phyloP scores from a whole-genome alignment of 1,140 invertebrate species.

The Nautilus pompilius region DNA sequence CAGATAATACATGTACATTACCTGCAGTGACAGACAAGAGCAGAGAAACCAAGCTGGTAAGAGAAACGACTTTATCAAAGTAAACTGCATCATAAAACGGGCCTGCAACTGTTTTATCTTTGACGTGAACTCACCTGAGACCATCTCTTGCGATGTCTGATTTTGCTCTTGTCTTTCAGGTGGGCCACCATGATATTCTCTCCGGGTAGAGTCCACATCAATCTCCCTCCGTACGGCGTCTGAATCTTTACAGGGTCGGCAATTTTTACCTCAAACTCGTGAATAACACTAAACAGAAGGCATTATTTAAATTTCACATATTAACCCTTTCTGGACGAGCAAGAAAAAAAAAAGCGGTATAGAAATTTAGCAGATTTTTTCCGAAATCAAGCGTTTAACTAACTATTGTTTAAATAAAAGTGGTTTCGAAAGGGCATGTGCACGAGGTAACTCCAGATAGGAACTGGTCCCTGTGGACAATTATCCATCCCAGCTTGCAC shows the following conservation, averaged over 20 bases:
- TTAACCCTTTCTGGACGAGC: background rate
- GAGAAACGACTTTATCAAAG: background rate
- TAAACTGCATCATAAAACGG: background rate
- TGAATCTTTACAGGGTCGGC: slow-evolving; percentile 86
- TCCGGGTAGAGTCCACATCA: slow-evolving; percentile 92
- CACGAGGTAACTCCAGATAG: no score
- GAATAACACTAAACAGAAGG: background rate
- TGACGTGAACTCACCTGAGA: slow-evolving; percentile 38
- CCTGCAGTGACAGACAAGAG: no score
- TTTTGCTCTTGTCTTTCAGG: slow-evolving; percentile 94
- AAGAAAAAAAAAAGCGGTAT: background rate
- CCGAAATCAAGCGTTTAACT: background rate
- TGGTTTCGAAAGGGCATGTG: no score
- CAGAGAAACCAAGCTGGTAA: slow-evolving; percentile 1
- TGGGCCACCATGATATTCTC: slow-evolving; percentile 97
- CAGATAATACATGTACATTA: slow-evolving; percentile 68
- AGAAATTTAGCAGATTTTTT: no score
- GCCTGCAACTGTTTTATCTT: no score
- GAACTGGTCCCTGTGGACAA: background rate
- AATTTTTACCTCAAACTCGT: slow-evolving; percentile 58
- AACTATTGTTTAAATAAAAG: no score
- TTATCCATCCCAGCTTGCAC: background rate
- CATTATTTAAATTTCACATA: background rate
- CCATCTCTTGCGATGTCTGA: slow-evolving; percentile 76
- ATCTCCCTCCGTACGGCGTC: slow-evolving; percentile 90